Evolutionary conservation across 2,113 vertebrate genomes (phyloP), one percentile per base, ranked within the genome.

Genomic region (Oreotrochilus melanogaster): DNA sequence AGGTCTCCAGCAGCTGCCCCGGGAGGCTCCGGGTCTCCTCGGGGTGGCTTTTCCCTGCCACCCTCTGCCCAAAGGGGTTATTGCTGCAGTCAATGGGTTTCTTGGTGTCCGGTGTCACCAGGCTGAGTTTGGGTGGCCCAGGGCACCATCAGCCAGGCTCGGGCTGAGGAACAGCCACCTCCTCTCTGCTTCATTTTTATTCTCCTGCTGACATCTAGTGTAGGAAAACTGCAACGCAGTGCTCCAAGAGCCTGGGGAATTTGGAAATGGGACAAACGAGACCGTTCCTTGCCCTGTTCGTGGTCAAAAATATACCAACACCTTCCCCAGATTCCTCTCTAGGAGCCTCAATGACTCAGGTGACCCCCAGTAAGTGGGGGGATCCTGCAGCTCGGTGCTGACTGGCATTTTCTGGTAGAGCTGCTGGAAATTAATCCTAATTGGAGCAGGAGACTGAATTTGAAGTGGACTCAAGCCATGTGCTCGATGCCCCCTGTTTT

Each of bases 151-250:
- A 13, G 28, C 37, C 58, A 12, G 25, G 5, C 48, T 76, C 33
- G 1, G 47, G 23, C 27, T 6, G 57, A 14, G 10, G 23, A 35
- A 28, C 12, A 35, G 45, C 17, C 16, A 4, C 18, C 18, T 47
- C 5, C 25, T 58, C 53, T 7, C 24, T 2, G 27, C 0, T 1
- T 30, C 47, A 81, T 92, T 95, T 87, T 37, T 65, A 11, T 72
- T 93, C 83, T 78, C 91, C 65, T 96, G 70, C 92, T 97, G 96
- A 95, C 96, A 95, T 69, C 96, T 97, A 95, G 94, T 45, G 96
- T 56, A 27, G 27, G 51, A 74, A 78, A 65, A 13, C 31, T 70
- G 56, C 7, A 96, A 58, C 10, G 16, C 95, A 91, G 25, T 0
- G 10, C 2, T 1, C 25, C 11, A 50, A 1, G 39, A 2, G 10